Base-by-base conservation (phyloP, 2,888 invertebrate species). In the Erannis defoliaria region DNA sequence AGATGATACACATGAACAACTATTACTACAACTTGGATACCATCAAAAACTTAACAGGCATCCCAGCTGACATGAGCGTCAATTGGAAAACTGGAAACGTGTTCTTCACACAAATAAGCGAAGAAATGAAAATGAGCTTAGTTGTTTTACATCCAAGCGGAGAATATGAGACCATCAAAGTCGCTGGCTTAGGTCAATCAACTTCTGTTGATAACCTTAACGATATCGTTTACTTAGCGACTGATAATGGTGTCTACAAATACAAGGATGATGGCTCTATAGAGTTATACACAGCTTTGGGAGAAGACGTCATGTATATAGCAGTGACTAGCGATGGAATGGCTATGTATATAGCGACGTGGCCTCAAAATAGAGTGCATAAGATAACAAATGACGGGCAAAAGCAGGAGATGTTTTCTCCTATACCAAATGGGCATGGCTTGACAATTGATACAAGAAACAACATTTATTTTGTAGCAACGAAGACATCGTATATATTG, bases 201-300 rank as follows among this genome's bases (percentile, higher is more conserved):
- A 87, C 87, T 1, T 81, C 87, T 1, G 85, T 93, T 19, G 92
- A 93, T 85, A 92, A 93, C 85, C 82, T 88, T 14, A 91, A 92
- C 66, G 89, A 92, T 77, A 84, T 90, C 4, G 80, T 91, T 1
- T 93, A 90, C 67, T 74, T 93, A 40, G 92, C 90, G 0, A 90
- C 92, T 57, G 92, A 93, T 85, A 91, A 90, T 68, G 93, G 93
- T 0, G 86, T 92, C 0, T 92, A 90, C 49, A 92, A 86, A 84
- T 91, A 87, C 56, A 88, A 88, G 67, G 85, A 88, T 9, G 88
- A 89, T 51, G 78, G 82, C 0, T 79, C 85, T 4, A 77, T 85
- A 4, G 88, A 89, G 66, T 65, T 85, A 0, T 89, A 82, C 29
- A 76, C 89, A 8, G 91, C 88, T 64, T 71, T 85, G 23, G 89